Percentiles rank a stretch among this genome's conserved stretches.
These are phyloP conservation scores for Indicator indicator DNA, from an alignment of 2,113 vertebrate genomes.

Conservation along the genomic window DNA sequence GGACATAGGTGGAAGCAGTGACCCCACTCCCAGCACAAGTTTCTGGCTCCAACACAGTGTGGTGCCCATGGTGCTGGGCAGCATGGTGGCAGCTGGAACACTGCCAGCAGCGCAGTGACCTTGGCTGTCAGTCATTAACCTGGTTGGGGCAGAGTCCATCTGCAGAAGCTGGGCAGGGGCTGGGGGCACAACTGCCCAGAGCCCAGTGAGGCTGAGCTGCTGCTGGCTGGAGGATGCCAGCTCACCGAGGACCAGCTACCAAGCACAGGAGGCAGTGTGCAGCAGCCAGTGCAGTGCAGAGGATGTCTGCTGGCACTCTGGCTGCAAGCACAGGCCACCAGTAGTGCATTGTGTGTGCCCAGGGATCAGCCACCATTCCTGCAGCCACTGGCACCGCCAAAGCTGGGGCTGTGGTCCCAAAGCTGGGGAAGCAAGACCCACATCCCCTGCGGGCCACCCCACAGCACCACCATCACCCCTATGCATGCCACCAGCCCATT, in stretches of 20 bases:
- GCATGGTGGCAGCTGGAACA: not conserved
- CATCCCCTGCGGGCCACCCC: fast-evolving
- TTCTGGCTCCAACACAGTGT: too few relatives aligned
- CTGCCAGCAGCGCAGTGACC: fast-evolving
- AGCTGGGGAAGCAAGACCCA: fast-evolving
- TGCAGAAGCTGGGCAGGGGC: fast-evolving
- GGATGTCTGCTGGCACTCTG: fast-evolving
- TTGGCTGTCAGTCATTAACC: not conserved
- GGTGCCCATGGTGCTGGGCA: not conserved
- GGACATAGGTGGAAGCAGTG: too few relatives aligned
- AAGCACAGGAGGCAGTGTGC: not conserved
- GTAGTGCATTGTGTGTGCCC: fast-evolving
- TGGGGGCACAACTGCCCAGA: fast-evolving
- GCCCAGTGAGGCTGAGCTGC: not conserved
- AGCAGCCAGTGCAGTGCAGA: not conserved
- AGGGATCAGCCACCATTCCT: not conserved
- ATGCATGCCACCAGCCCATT: fast-evolving
- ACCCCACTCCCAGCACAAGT: too few relatives aligned
- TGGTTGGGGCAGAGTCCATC: fast-evolving
- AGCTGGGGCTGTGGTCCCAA: not conserved
- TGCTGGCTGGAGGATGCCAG: fast-evolving
- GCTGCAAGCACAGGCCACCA: not conserved
- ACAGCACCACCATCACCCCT: fast-evolving
- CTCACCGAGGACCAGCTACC: fast-evolving
- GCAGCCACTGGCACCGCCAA: fast-evolving